Percentiles rank a stretch among this genome's conserved stretches.
Evolutionary conservation across 2,888 invertebrate species (phyloP).

Genomic region (Hirtodrosophila trivittata): DNA sequence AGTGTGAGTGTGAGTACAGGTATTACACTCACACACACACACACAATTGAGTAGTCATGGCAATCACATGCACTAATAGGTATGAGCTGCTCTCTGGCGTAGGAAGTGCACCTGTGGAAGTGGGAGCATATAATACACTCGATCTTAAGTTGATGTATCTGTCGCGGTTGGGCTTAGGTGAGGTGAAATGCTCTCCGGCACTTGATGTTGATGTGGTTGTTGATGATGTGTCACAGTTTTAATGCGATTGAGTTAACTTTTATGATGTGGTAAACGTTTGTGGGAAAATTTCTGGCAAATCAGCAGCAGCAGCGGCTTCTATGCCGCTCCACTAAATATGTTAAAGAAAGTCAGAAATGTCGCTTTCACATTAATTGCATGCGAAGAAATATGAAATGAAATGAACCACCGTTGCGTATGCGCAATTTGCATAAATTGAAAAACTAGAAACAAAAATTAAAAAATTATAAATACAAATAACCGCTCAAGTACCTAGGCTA

Average conservation of each 20-base stretch:
- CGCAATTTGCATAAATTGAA: slow-evolving; percentile 61
- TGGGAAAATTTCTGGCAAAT: slow-evolving; percentile 57
- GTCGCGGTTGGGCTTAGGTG: slow-evolving; percentile 13
- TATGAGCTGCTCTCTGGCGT: slow-evolving; percentile 35
- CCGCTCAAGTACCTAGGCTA: slow-evolving; percentile 14
- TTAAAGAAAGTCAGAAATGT: slow-evolving; percentile 68
- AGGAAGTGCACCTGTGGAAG: slow-evolving; percentile 66
- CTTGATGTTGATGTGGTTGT: slow-evolving; percentile 66
- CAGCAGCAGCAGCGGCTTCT: neutral
- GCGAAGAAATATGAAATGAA: slow-evolving; percentile 42
- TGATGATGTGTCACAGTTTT: slow-evolving; percentile 78
- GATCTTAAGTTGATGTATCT: slow-evolving; percentile 9
- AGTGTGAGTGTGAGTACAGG: slow-evolving; percentile 8
- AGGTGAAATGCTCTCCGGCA: slow-evolving; percentile 69
- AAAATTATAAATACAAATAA: neutral
- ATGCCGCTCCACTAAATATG: slow-evolving; percentile 3
- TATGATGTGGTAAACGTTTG: slow-evolving; percentile 75
- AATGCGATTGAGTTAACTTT: slow-evolving; percentile 75
- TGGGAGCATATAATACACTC: slow-evolving; percentile 41
- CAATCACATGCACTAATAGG: slow-evolving; percentile 63
- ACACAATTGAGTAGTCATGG: slow-evolving; percentile 26
- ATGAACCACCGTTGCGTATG: slow-evolving; percentile 43
- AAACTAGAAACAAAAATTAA: slow-evolving; percentile 10
- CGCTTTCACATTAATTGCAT: slow-evolving; percentile 76
- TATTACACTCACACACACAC: slow-evolving; percentile 2